A percentile compares a stretch with the other conserved stretches of the same genome.
phyloP scores from a whole-genome alignment of 2,113 vertebrate species.

The Lichenostomus cassidix region DNA sequence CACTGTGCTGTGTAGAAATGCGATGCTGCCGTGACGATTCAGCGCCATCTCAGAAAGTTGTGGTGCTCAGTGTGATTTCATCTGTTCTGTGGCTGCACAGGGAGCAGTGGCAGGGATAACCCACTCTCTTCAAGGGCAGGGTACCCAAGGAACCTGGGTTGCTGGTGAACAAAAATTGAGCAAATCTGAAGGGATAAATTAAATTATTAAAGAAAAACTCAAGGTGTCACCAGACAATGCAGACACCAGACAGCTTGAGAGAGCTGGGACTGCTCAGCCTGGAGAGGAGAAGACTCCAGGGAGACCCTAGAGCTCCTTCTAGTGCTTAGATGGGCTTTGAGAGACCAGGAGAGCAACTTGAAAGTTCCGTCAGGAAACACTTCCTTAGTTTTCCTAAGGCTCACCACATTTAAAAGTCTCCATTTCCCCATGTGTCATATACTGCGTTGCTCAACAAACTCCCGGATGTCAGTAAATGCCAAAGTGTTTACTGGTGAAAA shows the following conservation, averaged over 20 bases:
- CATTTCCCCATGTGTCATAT: neutral
- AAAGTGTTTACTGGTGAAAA: neutral
- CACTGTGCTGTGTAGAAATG: fast-evolving
- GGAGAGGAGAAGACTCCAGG: neutral
- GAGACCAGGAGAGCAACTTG: neutral
- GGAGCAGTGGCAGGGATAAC: neutral
- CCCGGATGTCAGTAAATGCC: neutral
- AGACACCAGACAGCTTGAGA: neutral
- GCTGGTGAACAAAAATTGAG: neutral
- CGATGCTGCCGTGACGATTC: fast-evolving
- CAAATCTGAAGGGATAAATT: neutral
- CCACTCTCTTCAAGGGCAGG: neutral
- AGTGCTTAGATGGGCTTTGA: neutral
- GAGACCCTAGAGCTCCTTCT: neutral
- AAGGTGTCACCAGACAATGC: neutral
- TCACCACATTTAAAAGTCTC: neutral
- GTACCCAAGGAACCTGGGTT: neutral
- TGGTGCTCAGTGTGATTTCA: neutral
- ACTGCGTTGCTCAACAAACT: neutral
- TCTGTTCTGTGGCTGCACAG: neutral
- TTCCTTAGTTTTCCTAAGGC: neutral
- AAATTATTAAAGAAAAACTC: neutral
- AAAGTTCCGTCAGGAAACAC: neutral
- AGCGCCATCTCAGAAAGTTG: fast-evolving
- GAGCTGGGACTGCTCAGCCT: neutral